Base-by-base conservation (phyloP, 2,113 vertebrate genomes). In the Sylvilagus bachmani region DNA sequence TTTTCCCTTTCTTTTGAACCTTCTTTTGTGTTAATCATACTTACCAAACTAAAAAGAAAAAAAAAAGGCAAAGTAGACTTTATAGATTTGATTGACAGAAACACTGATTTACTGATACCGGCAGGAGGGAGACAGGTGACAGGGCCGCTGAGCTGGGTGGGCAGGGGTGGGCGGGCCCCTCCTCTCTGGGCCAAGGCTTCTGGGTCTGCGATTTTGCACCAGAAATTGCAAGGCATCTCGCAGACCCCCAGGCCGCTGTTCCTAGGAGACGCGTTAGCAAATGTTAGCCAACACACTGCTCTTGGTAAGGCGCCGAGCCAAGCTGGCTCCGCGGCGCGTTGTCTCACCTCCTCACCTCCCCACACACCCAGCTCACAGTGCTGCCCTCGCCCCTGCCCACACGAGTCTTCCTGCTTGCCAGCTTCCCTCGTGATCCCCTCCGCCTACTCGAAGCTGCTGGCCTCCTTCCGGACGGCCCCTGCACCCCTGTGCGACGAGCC, bases 381-480 rank as follows among this genome's bases (percentile, higher is more conserved):
- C 62, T 70, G 80, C 85, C 90, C 67, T 71, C 3, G 36, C 77
- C 82, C 84, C 74, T 1, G 0, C 93, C 89, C 51, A 33, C 94
- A 4, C 3, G 10, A 22, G 87, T 66, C 81, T 90, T 36, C 51
- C 75, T 0, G 10, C 70, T n/a, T 73, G 96, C 91, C 91, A 91
- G 1, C 89, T 83, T 94, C 80, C 83, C 93, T 88, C 5, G 79
- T 29, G 33, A 86, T 78, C 85, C 91, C 69, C 71, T 38, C 44
- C 24, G 0, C 95, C 93, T 83, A 89, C 95, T 77, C 61, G 27
- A n/a, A 27, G 22, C 83, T 3, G 58, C 66, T 78, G 69, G 49
- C 93, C 67, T 96, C 70, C 95, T 97, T 96, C 93, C 66, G 13
- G 91, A 22, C 91, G 12, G 33, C 93, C 86, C 78, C 91, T 44